Percentiles rank a stretch among this genome's conserved stretches.
Evolutionary conservation across 2,888 invertebrate species (phyloP).

Genomic region (Polymixis lichenea): DNA sequence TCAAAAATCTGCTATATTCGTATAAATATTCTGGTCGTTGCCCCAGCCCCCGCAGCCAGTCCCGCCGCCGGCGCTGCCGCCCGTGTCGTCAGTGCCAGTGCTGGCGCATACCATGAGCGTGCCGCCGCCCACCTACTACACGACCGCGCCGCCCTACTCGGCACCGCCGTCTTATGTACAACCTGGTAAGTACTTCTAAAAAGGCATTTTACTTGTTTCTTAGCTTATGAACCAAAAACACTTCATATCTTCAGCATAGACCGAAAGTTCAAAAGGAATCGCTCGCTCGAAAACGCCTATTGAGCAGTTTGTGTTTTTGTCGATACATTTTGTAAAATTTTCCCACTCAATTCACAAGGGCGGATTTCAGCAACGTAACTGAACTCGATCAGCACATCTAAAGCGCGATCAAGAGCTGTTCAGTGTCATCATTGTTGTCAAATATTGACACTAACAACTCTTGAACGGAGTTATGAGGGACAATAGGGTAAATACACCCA

Average conservation of each 20-base stretch:
- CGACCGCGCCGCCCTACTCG: constrained; percentile 75
- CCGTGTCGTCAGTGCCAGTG: constrained; percentile 72
- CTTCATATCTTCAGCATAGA: background rate
- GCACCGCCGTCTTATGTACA: constrained; percentile 73
- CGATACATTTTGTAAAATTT: background rate
- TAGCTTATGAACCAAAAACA: background rate
- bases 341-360: background rate
- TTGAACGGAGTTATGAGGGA: no score
- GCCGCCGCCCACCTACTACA: constrained; percentile 88
- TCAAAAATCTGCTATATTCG: background rate
- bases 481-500: no score
- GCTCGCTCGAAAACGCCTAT: background rate
- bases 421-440: background rate
- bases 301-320: background rate
- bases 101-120: constrained; percentile 84
- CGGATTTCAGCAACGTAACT: background rate
- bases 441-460: no score
- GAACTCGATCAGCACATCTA: background rate
- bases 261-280: background rate
- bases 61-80: constrained; percentile 67
- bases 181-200: constrained; percentile 64
- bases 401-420: background rate
- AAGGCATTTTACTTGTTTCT: background rate
- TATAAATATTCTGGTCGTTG: background rate
- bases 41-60: constrained; percentile 68